Evolutionary conservation across 2,113 vertebrate species (phyloP).

Genomic region (Passer domesticus): DNA sequence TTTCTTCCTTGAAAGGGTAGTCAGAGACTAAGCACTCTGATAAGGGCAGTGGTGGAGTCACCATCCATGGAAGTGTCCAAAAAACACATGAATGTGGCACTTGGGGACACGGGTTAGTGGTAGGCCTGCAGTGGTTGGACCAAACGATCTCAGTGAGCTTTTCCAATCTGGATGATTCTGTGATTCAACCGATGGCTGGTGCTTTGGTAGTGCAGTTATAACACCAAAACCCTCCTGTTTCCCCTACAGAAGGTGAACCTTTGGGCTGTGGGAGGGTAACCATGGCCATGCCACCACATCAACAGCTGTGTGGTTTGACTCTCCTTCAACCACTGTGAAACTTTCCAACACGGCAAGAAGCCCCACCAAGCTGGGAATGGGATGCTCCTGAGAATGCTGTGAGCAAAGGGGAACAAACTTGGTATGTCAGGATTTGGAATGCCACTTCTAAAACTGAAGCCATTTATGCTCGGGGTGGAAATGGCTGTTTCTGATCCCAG

Average conservation of each 20-base stretch:
- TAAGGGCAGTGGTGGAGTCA: background rate
- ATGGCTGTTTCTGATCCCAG: background rate
- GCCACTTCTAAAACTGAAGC: background rate
- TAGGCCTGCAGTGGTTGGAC: background rate
- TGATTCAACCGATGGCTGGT: background rate
- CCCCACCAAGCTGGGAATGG: background rate
- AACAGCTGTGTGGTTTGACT: background rate
- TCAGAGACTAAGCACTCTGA: background rate
- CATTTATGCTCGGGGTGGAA: background rate
- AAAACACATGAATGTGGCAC: background rate
- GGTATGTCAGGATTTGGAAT: background rate
- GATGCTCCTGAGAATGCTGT: background rate
- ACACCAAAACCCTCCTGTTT: background rate
- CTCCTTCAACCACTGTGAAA: background rate
- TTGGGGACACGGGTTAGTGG: fast-evolving
- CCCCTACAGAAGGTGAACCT: background rate
- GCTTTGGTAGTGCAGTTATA: background rate
- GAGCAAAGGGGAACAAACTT: background rate
- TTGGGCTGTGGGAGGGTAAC: background rate
- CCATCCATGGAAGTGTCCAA: background rate
- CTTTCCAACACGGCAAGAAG: background rate
- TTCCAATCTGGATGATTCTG: background rate
- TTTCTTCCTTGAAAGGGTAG: background rate
- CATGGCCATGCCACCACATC: background rate
- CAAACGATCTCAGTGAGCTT: background rate